phyloP scores from a whole-genome alignment of 2,888 invertebrate genomes.

The Kryphioiulus occultus region DNA sequence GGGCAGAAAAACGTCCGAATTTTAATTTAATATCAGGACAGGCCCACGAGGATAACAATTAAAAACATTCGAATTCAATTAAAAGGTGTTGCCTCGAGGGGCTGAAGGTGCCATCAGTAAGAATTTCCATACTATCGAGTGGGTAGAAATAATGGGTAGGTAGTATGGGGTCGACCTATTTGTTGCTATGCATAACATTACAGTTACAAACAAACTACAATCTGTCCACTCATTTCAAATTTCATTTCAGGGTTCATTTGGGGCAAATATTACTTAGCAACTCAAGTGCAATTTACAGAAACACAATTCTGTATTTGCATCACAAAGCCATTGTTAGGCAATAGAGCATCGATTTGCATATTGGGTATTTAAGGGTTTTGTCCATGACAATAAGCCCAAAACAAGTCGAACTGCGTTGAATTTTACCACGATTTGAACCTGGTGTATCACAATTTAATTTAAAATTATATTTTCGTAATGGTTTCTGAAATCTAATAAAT shows the following conservation, averaged over 20 bases:
- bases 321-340: not conserved
- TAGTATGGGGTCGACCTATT: not conserved
- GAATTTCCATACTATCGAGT: not conserved
- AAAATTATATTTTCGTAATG: too few species aligned
- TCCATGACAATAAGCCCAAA: not conserved
- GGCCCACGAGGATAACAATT: conserved; percentile 5
- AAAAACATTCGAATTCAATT: not conserved
- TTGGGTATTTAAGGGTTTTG: not conserved
- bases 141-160: not conserved
- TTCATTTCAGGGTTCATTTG: not conserved
- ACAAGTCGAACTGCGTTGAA: not conserved
- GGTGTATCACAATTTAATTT: not conserved
- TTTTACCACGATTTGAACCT: not conserved
- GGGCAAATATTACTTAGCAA: not conserved
- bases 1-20: not conserved
- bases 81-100: not conserved
- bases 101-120: not conserved
- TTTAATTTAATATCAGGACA: not conserved
- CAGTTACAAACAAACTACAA: not conserved
- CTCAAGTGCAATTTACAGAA: not conserved
- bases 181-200: not conserved
- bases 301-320: not conserved
- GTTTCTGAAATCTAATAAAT: too few species aligned
- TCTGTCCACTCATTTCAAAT: not conserved
- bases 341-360: not conserved